These are phyloP conservation scores for Harpalus rubripes DNA, from an alignment of 2,888 invertebrate genomes.

Conservation along the genomic window DNA sequence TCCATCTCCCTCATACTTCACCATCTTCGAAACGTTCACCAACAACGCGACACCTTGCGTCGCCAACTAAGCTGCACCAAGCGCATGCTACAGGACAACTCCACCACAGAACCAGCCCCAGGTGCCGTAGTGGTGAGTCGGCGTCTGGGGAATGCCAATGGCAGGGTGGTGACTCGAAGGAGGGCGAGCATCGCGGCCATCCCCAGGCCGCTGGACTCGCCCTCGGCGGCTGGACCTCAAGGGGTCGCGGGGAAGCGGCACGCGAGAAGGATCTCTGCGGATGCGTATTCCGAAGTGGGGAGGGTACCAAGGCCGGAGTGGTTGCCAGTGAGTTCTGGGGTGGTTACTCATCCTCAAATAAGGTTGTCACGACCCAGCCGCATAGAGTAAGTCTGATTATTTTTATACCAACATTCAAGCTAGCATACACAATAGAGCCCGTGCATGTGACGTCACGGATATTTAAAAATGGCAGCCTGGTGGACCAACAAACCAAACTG, in stretches of 20 bases:
- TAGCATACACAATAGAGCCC: too few species aligned
- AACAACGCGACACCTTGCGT: slow-evolving; percentile 79
- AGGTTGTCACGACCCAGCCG: slow-evolving; percentile 77
- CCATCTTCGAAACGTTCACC: slow-evolving; percentile 81
- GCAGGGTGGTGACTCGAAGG: slow-evolving; percentile 76
- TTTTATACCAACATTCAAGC: too few species aligned
- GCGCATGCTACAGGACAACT: slow-evolving; percentile 75
- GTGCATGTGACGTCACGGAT: too few species aligned
- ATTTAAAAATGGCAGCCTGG: too few species aligned
- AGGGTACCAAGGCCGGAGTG: slow-evolving; percentile 69
- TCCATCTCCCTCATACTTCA: slow-evolving; percentile 80
- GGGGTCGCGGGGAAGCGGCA: slow-evolving; percentile 46
- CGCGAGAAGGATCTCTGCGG: slow-evolving; percentile 47
- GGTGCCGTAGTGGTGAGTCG: slow-evolving; percentile 9
- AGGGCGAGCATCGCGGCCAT: slow-evolving; percentile 80
- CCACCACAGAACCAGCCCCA: slow-evolving; percentile 70
- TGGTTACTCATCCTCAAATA: not conserved
- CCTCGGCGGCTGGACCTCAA: slow-evolving; percentile 71
- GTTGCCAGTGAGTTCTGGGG: slow-evolving; percentile 73
- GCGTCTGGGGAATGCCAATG: slow-evolving; percentile 63
- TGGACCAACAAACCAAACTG: too few species aligned
- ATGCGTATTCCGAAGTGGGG: slow-evolving; percentile 71
- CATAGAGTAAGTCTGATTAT: slow-evolving; percentile 73
- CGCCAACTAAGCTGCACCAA: slow-evolving; percentile 81
- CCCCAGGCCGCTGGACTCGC: slow-evolving; percentile 75